phyloP scores from a whole-genome alignment of 2,797 vertebrate genomes.

The Tadarida brasiliensis region DNA sequence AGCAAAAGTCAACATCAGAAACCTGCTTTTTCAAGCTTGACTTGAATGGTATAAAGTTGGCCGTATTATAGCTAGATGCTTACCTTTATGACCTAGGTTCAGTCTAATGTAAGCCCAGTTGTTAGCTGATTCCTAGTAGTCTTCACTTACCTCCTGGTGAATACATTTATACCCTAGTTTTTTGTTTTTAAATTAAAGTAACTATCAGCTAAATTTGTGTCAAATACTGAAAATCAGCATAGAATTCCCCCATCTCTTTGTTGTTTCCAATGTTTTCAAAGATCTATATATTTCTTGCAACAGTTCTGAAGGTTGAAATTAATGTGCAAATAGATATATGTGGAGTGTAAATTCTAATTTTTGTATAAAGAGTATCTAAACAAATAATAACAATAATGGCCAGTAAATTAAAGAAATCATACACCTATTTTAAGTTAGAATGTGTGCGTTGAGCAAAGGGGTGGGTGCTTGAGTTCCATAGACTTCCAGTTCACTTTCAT shows the following conservation, averaged over 20 bases:
- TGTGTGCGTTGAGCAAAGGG: background rate
- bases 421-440: conserved; percentile 38
- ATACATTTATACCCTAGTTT: conserved; percentile 63
- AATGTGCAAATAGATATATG: background rate
- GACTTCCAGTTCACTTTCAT: background rate
- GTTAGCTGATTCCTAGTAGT: conserved; percentile 74
- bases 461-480: background rate
- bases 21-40: conserved; percentile 81
- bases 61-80: conserved; percentile 81
- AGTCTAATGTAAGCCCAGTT: conserved; percentile 78
- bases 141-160: conserved; percentile 71
- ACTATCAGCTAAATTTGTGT: conserved; percentile 17
- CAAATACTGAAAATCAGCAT: conserved; percentile 56
- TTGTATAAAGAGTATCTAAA: background rate
- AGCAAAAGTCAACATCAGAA: conserved; percentile 86
- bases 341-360: background rate
- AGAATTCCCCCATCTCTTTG: background rate
- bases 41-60: conserved; percentile 84
- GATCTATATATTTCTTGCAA: conserved; percentile 9
- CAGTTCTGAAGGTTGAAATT: conserved; percentile 31
- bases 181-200: conserved; percentile 70
- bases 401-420: conserved; percentile 15
- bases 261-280: conserved; percentile 35
- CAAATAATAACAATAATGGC: background rate
- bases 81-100: conserved; percentile 82